Conservation (phyloP, 2,113 vertebrate genomes). For the Hirundichthys speculiger region DNA sequence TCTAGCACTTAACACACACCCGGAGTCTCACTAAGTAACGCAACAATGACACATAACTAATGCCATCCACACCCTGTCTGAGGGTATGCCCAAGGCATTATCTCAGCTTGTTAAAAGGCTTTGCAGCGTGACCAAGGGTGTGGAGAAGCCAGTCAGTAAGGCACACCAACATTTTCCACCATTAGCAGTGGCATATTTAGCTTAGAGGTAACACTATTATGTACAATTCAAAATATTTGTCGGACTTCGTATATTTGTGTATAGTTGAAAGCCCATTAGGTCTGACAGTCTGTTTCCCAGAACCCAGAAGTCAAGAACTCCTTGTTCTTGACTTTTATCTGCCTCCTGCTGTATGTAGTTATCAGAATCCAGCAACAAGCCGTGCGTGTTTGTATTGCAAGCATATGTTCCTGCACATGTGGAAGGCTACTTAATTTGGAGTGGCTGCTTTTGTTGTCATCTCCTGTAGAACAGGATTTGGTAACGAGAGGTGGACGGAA, state of each 20-base stretch:
- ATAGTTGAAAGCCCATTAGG: background rate
- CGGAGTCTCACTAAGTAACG: conserved; percentile 25
- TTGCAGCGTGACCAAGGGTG: conserved; percentile 5
- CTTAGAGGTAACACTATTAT: background rate
- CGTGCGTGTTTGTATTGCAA: conserved; percentile 2
- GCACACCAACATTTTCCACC: conserved; percentile 17
- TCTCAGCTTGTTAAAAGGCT: conserved; percentile 51
- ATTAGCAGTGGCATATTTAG: background rate
- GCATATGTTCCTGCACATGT: background rate
- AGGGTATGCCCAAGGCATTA: conserved; percentile 40
- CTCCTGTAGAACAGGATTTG: too few relatives aligned
- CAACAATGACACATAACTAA: conserved; percentile 39
- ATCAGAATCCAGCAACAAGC: conserved; percentile 21
- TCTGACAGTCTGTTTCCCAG: conserved; percentile 7
- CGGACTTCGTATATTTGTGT: too few relatives aligned
- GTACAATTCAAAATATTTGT: too few relatives aligned
- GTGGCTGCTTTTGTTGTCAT: too few relatives aligned
- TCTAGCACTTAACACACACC: conserved; percentile 38
- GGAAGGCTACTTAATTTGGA: too few relatives aligned
- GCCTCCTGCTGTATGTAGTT: conserved; percentile 22
- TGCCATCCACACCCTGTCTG: conserved; percentile 62
- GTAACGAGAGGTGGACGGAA: too few relatives aligned
- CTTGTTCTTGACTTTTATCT: conserved; percentile 17
- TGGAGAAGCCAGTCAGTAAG: conserved; percentile 31
- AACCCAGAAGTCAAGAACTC: too few relatives aligned